Base-by-base conservation (phyloP, 2,113 vertebrate genomes). In the Asarcornis scutulata region DNA sequence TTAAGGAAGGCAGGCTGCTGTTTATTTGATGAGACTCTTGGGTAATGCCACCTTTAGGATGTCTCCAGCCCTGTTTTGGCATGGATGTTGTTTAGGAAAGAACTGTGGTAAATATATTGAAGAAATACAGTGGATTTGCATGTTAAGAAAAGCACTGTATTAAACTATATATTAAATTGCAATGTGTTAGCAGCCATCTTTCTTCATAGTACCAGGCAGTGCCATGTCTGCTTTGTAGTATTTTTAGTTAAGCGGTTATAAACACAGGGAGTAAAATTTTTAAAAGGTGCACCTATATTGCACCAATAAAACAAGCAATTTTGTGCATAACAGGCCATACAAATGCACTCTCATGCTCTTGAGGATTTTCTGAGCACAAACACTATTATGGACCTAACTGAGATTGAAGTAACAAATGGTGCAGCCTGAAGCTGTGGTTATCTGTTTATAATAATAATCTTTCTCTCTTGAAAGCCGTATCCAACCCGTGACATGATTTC, bases 291-390 rank as follows among this genome's bases (percentile, higher is more conserved):
- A 92, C 74, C 78, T 93, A 62, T 92, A 82, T 58, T 91, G 34
- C 63, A 91, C 88, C 79, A 85, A 90, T 93, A 93, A 96, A 97
- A 27, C 53, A 85, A 62, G 74, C 58, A 76, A 85, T 95, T 86
- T 89, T 95, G 74, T 93, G 84, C 81, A 58, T 95, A 97, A 87
- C 77, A 91, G 86, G 95, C 69, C 93, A 89, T 92, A 95, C 74
- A 92, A 94, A 95, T 92, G 74, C 84, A 62, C 66, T 79, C 34
- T 76, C 74, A 73, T 89, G 94, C 83, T 93, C 81, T 87, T 92
- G 77, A 85, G 86, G 77, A 66, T 94, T 95, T 95, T 86, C 78
- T 89, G 77, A 97, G 66, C 58, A 85, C 66, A 95, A 95, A 93
- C 36, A 84, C 86, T 93, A 74, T 86, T 78, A 60, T 48, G 32